Conservation (phyloP, 2,113 vertebrate genomes). For the Alligator sinensis region DNA sequence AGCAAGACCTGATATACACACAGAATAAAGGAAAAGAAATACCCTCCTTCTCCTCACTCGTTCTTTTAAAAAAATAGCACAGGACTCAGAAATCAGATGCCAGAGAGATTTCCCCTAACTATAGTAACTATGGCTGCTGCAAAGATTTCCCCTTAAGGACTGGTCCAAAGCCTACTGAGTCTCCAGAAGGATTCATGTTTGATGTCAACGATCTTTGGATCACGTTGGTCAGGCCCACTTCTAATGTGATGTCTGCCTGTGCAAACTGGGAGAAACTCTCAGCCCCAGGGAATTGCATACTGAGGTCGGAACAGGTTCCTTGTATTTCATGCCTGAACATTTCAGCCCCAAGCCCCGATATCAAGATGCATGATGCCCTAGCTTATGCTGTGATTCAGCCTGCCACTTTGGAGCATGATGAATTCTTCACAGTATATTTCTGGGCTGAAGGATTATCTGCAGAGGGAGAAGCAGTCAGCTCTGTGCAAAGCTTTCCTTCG, state of each 20-base stretch:
- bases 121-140: too few species aligned
- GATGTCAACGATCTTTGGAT: fast-evolving
- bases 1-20: not conserved
- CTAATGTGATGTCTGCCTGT: not conserved
- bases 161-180: fast-evolving
- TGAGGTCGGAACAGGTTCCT: not conserved
- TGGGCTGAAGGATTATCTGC: not conserved
- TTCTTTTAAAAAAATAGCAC: not conserved
- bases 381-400: too few species aligned
- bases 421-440: too few species aligned
- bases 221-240: not conserved
- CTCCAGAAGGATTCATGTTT: not conserved
- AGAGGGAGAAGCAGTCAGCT: not conserved
- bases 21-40: not conserved
- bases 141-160: not conserved
- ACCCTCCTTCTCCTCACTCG: too few species aligned
- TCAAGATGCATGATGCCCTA: too few species aligned
- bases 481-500: not conserved
- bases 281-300: not conserved
- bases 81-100: not conserved
- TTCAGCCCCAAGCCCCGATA: not conserved
- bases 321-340: not conserved
- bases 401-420: too few species aligned
- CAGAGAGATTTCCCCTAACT: not conserved
- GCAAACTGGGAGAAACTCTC: not conserved